Conservation (phyloP, 1,140 invertebrate genomes). For the Drosophila orena region DNA sequence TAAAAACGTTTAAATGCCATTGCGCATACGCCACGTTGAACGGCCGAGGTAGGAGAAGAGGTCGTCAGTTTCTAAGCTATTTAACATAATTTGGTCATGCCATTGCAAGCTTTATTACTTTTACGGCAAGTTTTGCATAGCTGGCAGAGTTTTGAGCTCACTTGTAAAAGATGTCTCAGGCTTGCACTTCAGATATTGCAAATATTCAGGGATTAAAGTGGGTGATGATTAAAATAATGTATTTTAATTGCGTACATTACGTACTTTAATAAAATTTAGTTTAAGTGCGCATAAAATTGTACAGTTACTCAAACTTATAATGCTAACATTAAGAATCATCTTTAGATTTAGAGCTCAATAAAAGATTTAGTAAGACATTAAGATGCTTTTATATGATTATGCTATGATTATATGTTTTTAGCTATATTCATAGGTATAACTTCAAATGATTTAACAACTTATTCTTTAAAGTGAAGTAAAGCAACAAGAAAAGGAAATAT, state of each 20-base stretch:
- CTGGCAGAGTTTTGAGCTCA: slow-evolving; percentile 18
- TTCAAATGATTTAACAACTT: no score
- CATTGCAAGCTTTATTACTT: slow-evolving; percentile 24
- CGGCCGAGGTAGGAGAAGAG: slow-evolving; percentile 15
- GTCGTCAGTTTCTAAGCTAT: slow-evolving; percentile 27
- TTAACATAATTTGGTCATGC: slow-evolving; percentile 63
- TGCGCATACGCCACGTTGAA: slow-evolving; percentile 47
- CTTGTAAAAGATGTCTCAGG: background rate
- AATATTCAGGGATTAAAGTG: background rate
- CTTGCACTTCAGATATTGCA: background rate
- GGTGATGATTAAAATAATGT: no score
- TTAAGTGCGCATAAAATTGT: background rate
- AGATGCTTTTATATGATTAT: no score
- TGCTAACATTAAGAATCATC: background rate
- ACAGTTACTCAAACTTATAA: background rate
- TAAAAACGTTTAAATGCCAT: slow-evolving; percentile 51
- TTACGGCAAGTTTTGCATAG: slow-evolving; percentile 11
- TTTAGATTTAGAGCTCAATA: no score
- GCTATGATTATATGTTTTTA: no score
- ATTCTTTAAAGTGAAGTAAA: no score
- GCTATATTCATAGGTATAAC: no score
- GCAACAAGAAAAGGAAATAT: no score
- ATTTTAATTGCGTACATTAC: no score
- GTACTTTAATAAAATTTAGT: background rate
- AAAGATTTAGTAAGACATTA: no score